Percentiles rank a stretch among this genome's conserved stretches.
Conservation (phyloP, 2,797 vertebrate species). For the Eulemur albifrons region DNA sequence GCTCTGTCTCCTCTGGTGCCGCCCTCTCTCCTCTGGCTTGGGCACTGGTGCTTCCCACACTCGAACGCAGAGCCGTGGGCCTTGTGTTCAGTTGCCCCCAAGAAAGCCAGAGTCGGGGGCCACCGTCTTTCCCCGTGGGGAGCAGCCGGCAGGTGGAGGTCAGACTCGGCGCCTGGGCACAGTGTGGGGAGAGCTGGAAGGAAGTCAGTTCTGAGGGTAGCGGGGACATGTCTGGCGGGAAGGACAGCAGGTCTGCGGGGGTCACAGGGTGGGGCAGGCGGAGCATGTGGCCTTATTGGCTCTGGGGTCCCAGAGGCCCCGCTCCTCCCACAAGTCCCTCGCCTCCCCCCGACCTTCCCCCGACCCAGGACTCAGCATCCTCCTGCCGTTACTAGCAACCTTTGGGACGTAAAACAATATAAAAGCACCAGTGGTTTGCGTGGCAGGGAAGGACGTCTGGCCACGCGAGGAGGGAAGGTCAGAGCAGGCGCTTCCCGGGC, state of each 20-base stretch:
- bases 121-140: background rate
- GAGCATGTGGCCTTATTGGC: no score
- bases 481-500: background rate
- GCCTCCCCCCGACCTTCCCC: no score
- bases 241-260: background rate
- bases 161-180: background rate
- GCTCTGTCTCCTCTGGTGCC: background rate
- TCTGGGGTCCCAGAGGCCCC: no score
- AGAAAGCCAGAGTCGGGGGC: background rate
- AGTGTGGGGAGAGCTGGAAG: background rate
- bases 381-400: background rate
- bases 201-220: no score
- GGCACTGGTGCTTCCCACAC: background rate
- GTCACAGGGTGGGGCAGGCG: background rate
- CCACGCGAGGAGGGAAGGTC: background rate
- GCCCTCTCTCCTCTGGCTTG: background rate
- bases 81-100: background rate
- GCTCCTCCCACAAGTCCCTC: rapidly evolving
- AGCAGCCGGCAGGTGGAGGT: background rate
- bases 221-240: background rate
- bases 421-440: background rate
- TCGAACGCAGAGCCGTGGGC: background rate
- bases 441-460: background rate
- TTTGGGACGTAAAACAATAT: background rate
- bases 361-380: rapidly evolving